Conservation (phyloP, 2,888 invertebrate species). For the Xestia sexstrigata region DNA sequence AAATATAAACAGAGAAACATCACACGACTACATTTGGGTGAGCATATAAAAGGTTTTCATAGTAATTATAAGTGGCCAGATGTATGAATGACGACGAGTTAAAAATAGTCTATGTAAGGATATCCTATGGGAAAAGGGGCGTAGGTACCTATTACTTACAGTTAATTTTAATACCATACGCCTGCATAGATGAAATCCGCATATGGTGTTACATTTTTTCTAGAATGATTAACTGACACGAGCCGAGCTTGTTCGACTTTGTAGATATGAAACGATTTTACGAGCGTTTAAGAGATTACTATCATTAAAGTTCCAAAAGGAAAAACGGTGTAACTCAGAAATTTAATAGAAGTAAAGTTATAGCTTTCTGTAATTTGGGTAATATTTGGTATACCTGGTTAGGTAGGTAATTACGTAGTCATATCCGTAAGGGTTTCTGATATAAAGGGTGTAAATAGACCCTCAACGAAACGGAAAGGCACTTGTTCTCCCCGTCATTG, state of each 20-base stretch:
- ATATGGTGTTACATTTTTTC: not conserved
- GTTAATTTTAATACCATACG: not conserved
- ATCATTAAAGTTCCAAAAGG: not conserved
- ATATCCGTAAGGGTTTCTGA: not conserved
- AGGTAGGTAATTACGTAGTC: not conserved
- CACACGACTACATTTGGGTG: too few relatives aligned
- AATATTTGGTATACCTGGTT: not conserved
- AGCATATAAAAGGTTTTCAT: too few relatives aligned
- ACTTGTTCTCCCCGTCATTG: too few relatives aligned
- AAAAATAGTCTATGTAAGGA: too few relatives aligned
- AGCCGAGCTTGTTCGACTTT: conserved; percentile 6
- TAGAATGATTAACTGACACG: not conserved
- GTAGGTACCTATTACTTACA: not conserved
- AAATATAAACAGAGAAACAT: too few relatives aligned
- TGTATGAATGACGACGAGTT: too few relatives aligned
- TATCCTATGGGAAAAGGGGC: too few relatives aligned
- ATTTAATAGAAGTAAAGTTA: not conserved
- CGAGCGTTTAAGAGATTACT: conserved; percentile 10
- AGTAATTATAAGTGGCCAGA: too few relatives aligned
- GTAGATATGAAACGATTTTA: conserved; percentile 9
- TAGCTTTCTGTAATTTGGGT: not conserved
- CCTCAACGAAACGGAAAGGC: too few relatives aligned
- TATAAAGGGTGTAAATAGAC: too few relatives aligned
- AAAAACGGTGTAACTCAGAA: conserved; percentile 31
- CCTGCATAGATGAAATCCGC: not conserved